A percentile compares a stretch with the other conserved stretches of the same genome.
These are phyloP conservation scores for Phoenicopterus ruber DNA, from an alignment of 2,113 vertebrate genomes.

Conservation along the genomic window DNA sequence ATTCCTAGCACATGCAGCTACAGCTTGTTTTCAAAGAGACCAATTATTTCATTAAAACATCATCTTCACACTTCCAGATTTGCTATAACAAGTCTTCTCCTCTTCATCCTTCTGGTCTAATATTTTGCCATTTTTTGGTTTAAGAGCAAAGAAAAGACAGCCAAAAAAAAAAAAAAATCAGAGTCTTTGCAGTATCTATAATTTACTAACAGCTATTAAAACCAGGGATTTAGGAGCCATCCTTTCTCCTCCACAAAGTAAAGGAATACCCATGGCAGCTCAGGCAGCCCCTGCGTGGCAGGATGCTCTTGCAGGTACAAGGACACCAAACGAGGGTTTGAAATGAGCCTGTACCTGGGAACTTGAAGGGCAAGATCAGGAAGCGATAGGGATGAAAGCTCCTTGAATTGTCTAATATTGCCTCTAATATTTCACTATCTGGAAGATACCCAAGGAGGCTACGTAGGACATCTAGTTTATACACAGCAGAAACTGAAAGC, in stretches of 20 bases:
- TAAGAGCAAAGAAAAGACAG: not conserved
- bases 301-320: not conserved
- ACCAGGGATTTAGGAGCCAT: not conserved
- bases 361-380: not conserved
- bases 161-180: not conserved
- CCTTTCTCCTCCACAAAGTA: not conserved
- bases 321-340: not conserved
- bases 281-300: not conserved
- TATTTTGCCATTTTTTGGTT: not conserved
- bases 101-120: not conserved
- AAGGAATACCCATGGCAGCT: not conserved
- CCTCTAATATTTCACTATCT: not conserved
- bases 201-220: not conserved
- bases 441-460: not conserved
- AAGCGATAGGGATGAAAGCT: not conserved
- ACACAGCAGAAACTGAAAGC: not conserved
- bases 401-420: not conserved
- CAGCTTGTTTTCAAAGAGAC: constrained; percentile 24
- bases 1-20: not conserved
- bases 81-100: not conserved
- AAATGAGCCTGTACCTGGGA: not conserved
- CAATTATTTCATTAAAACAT: constrained; percentile 43
- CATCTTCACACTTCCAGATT: constrained; percentile 1
- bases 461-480: not conserved
- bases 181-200: not conserved